Percentiles rank a stretch among this genome's conserved stretches.
Conservation (phyloP, 2,888 invertebrate genomes). For the Cheiracanthium punctorium region DNA sequence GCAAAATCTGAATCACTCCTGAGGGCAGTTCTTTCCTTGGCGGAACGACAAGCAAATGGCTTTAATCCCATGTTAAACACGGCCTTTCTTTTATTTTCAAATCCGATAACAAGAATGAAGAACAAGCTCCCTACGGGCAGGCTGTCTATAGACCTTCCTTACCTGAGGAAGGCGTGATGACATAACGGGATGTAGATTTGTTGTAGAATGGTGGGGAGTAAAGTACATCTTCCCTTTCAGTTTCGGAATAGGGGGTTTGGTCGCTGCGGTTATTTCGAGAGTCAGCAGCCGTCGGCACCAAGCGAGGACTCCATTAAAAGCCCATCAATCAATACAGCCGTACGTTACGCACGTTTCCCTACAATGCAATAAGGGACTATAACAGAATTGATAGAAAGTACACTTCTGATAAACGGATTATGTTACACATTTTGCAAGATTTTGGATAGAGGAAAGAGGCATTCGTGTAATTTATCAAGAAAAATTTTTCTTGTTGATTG, state of each 20-base stretch:
- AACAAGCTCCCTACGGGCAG: constrained; percentile 22
- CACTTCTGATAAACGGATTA: too few species aligned
- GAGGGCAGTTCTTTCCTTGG: not conserved
- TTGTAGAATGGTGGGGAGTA: constrained; percentile 4
- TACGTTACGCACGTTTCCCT: constrained; percentile 3
- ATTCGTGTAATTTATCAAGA: too few species aligned
- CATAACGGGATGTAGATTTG: constrained; percentile 69
- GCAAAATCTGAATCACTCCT: not conserved
- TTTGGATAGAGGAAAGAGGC: too few species aligned
- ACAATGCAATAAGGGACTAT: not conserved
- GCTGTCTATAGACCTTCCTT: not conserved
- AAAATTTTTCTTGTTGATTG: too few species aligned
- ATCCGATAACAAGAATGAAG: constrained; percentile 64
- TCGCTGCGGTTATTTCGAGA: constrained; percentile 63
- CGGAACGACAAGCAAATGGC: constrained; percentile 1
- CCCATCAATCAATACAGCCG: constrained; percentile 45
- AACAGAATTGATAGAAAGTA: not conserved
- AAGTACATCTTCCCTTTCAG: constrained; percentile 11
- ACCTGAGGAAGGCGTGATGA: constrained; percentile 58
- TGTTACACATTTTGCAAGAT: too few species aligned
- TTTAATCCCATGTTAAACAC: constrained; percentile 67
- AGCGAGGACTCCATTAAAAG: constrained; percentile 64
- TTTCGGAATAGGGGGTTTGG: constrained; percentile 29
- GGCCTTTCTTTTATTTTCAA: constrained; percentile 47
- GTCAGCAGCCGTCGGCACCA: constrained; percentile 55